A percentile compares a stretch with the other conserved stretches of the same genome.
These are phyloP conservation scores for Muntiacus muntjak DNA, from an alignment of 2,113 vertebrate species.

Conservation along the genomic window DNA sequence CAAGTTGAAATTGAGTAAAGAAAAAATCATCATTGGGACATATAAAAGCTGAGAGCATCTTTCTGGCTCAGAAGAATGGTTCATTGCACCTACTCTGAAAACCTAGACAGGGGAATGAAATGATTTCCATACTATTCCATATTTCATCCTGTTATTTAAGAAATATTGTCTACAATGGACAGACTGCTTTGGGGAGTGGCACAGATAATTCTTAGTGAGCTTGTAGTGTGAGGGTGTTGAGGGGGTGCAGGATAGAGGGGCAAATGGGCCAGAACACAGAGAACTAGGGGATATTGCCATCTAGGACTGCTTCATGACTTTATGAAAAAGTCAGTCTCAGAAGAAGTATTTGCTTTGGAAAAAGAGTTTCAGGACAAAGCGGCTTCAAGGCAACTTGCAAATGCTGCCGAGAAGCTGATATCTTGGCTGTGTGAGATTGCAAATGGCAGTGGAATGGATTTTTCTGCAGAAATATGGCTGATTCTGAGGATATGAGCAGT, in stretches of 20 bases:
- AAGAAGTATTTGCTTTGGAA: neutral
- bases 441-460: neutral
- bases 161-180: neutral
- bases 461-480: neutral
- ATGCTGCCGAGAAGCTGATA: neutral
- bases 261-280: neutral
- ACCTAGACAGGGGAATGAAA: neutral
- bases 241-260: neutral
- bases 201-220: neutral
- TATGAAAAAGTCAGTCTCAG: neutral
- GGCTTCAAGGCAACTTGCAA: neutral
- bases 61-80: slow-evolving; percentile 37
- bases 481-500: neutral
- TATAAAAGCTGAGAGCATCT: slow-evolving; percentile 22
- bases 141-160: slow-evolving; percentile 15
- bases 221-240: no score
- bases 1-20: neutral
- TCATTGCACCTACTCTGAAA: neutral
- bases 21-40: neutral
- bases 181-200: neutral
- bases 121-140: neutral
- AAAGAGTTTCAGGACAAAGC: neutral
- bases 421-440: neutral
- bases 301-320: neutral
- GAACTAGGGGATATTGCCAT: neutral